Evolutionary conservation across 2,797 vertebrate species (phyloP).

Genomic region (Cuculus canorus): DNA sequence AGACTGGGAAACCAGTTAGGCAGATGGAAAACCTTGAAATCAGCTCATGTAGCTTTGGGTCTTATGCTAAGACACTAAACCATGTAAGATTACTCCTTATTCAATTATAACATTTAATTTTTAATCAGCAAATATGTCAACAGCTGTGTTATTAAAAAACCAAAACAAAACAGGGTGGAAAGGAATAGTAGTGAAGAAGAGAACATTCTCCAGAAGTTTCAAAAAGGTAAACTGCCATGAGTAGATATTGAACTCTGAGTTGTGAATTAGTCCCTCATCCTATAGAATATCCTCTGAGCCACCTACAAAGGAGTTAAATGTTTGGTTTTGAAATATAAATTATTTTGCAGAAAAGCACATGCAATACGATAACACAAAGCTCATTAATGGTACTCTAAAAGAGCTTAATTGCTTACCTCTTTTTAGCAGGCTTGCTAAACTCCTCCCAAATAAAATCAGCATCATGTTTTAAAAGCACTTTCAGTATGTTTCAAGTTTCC

Average conservation of each 20-base stretch:
- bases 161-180: not conserved
- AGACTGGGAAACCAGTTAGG: not conserved
- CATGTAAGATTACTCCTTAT: not conserved
- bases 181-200: not conserved
- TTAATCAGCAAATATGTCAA: not conserved
- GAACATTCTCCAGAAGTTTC: not conserved
- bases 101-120: not conserved
- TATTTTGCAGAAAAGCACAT: not conserved
- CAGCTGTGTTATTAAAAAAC: not conserved
- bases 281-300: not conserved
- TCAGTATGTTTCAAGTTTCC: constrained; percentile 67
- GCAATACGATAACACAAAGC: not conserved
- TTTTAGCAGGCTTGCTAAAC: constrained; percentile 35
- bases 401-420: not conserved
- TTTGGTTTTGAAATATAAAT: not conserved
- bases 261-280: not conserved
- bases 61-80: not conserved
- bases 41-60: not conserved
- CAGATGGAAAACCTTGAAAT: not conserved
- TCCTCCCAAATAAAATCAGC: constrained; percentile 1
- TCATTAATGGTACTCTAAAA: not conserved
- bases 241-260: not conserved
- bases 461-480: constrained; percentile 67
- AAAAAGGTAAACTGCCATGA: not conserved
- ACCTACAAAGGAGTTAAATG: not conserved